phyloP scores from a whole-genome alignment of 2,113 vertebrate genomes.

The Spizaetus ornatus region DNA sequence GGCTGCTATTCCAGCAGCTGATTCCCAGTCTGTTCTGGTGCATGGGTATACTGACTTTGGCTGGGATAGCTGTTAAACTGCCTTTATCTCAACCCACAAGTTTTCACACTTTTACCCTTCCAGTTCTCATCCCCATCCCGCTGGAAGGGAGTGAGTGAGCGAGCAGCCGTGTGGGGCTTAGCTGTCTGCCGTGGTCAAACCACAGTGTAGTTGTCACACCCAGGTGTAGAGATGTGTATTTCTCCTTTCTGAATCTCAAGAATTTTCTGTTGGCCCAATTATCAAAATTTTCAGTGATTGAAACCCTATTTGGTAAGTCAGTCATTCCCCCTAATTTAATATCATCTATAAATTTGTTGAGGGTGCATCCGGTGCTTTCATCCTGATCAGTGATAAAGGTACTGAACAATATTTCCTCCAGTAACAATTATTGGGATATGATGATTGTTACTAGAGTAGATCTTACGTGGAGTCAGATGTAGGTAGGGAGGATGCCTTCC shows the following conservation, averaged over 20 bases:
- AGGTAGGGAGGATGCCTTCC: not conserved
- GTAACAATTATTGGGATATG: not conserved
- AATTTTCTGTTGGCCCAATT: not conserved
- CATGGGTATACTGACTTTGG: not conserved
- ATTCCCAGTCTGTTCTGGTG: not conserved
- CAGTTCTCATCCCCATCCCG: not conserved
- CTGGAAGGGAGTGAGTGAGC: not conserved
- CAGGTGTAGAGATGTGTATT: not conserved
- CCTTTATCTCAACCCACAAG: not conserved
- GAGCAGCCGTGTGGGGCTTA: rapidly evolving
- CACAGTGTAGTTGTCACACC: rapidly evolving
- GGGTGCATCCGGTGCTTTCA: not conserved
- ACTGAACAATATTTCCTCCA: not conserved
- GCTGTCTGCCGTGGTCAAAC: not conserved
- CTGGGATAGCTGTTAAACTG: not conserved
- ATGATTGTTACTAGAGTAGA: not conserved
- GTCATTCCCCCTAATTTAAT: not conserved
- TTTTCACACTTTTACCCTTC: not conserved
- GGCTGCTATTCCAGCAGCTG: not conserved
- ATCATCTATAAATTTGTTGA: not conserved
- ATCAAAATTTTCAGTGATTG: not conserved
- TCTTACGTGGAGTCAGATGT: not conserved
- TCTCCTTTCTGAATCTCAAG: not conserved
- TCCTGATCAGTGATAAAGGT: not conserved
- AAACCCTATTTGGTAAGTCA: not conserved